These are phyloP conservation scores for Megaceryle alcyon DNA, from an alignment of 2,797 vertebrate genomes.

Conservation along the genomic window DNA sequence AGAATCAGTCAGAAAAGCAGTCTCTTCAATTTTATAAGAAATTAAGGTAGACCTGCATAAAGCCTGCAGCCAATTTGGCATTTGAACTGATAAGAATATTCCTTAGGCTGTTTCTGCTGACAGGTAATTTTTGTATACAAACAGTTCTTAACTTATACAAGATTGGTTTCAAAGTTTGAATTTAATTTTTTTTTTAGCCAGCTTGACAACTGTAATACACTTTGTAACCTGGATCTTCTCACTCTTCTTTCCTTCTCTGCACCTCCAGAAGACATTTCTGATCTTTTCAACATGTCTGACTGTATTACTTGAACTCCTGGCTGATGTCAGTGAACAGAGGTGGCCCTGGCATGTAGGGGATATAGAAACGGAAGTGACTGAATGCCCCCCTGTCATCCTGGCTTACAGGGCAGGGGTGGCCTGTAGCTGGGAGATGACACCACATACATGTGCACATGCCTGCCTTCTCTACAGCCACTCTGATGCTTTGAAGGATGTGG, in stretches of 20 bases:
- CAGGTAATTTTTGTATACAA: neutral
- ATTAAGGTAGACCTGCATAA: neutral
- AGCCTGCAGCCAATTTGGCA: neutral
- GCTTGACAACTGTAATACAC: neutral
- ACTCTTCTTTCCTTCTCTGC: neutral
- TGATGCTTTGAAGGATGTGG: neutral
- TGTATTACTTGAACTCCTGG: neutral
- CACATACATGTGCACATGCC: rapidly evolving
- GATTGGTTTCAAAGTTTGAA: neutral
- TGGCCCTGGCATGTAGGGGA: neutral
- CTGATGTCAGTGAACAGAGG: neutral
- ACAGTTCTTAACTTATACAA: neutral
- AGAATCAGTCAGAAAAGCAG: neutral
- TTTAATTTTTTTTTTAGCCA: neutral
- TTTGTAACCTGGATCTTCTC: neutral
- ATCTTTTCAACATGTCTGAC: neutral
- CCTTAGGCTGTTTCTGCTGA: neutral
- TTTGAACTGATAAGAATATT: neutral
- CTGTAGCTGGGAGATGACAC: neutral
- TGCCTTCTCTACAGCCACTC: neutral
- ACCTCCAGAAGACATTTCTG: neutral
- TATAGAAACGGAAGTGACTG: neutral
- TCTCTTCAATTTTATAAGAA: neutral
- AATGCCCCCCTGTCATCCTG: neutral
- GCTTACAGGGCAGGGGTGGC: neutral